Evolutionary conservation across 2,113 vertebrate genomes (phyloP).

Genomic region (Callocephalon fimbriatum): DNA sequence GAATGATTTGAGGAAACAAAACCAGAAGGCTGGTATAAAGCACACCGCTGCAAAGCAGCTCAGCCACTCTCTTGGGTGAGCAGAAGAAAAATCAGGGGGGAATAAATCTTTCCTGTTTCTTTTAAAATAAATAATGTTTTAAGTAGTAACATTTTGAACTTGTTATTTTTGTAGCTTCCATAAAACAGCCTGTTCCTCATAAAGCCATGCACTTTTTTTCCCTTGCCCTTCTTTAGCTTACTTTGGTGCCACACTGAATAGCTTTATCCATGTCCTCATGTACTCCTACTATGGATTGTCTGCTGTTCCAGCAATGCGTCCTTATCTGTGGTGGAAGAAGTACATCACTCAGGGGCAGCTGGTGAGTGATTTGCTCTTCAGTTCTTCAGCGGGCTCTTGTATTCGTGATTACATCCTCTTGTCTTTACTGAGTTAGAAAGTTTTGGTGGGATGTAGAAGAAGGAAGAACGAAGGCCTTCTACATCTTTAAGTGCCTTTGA

Average conservation of each 20-base stretch:
- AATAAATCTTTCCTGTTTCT: not conserved
- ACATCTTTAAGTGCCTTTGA: not conserved
- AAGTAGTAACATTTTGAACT: conserved; percentile 36
- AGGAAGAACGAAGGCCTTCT: not conserved
- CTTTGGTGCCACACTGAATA: conserved; percentile 93
- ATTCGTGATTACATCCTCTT: accelerated
- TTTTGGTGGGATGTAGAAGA: not conserved
- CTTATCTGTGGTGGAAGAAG: conserved; percentile 99
- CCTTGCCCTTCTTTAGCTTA: conserved; percentile 81
- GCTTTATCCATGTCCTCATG: conserved; percentile 97
- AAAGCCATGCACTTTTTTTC: not conserved
- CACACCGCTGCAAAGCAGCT: not conserved
- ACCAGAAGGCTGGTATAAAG: not conserved
- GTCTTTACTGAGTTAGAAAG: not conserved
- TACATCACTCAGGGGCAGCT: conserved; percentile 98
- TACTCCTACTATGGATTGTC: conserved; percentile 97
- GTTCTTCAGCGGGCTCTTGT: not conserved
- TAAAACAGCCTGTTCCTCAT: not conserved
- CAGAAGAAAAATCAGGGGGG: not conserved
- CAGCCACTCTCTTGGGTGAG: not conserved
- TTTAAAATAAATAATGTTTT: not conserved
- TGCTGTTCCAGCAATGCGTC: conserved; percentile 89
- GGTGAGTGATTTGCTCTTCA: conserved; percentile 77
- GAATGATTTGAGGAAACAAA: not conserved
- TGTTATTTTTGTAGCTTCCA: not conserved